Evolutionary conservation across 2,113 vertebrate genomes (phyloP).

Genomic region (Myiozetetes cayanensis): DNA sequence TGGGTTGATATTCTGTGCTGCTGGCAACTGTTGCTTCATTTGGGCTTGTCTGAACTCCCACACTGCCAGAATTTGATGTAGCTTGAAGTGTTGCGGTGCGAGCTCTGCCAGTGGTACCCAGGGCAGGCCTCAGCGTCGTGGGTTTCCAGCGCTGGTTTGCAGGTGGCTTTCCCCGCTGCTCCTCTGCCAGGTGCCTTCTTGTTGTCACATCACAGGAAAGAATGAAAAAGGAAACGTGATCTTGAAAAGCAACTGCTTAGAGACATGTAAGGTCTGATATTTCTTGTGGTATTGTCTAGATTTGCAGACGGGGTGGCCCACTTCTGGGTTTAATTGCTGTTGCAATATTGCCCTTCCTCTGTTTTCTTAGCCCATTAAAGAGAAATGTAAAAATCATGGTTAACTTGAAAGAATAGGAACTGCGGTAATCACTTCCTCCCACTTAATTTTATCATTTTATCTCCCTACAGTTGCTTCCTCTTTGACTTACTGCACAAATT

Average conservation of each 20-base stretch:
- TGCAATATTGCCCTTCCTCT: not conserved
- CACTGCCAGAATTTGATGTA: not conserved
- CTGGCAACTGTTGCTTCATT: not conserved
- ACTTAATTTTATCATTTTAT: not conserved
- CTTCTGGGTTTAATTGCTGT: not conserved
- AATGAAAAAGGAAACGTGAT: not conserved
- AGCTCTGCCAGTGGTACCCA: not conserved
- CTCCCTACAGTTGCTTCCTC: not conserved
- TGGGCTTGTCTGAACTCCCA: not conserved
- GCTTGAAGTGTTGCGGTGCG: not conserved
- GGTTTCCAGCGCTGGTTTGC: not conserved
- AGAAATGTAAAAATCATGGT: not conserved
- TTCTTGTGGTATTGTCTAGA: not conserved
- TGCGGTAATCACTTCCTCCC: not conserved
- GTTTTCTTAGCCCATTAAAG: not conserved
- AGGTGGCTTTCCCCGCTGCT: accelerated
- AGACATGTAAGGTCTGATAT: no score
- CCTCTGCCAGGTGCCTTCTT: not conserved
- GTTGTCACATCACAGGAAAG: accelerated
- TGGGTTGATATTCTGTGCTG: not conserved
- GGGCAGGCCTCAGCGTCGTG: not conserved
- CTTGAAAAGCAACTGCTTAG: not conserved
- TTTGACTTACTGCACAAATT: not conserved
- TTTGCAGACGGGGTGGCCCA: not conserved
- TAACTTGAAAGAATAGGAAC: not conserved